Evolutionary conservation across 2,888 invertebrate species (phyloP).

Genomic region (Xestia sexstrigata): DNA sequence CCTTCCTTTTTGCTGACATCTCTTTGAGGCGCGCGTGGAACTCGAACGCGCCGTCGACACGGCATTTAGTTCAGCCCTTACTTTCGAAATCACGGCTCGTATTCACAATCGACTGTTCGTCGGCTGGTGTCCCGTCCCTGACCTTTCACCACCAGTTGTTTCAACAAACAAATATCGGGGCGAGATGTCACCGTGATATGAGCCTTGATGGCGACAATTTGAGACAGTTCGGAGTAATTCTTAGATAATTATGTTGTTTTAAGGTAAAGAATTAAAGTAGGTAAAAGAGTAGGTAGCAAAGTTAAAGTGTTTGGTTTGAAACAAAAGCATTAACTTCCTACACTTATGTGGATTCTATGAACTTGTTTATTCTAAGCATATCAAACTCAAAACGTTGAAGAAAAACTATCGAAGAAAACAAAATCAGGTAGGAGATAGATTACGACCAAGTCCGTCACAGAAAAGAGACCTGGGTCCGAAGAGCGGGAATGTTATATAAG

Average conservation of each 20-base stretch:
- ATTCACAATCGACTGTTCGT: constrained; percentile 22
- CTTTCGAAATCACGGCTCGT: not conserved
- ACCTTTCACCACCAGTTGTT: constrained; percentile 47
- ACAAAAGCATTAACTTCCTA: not conserved
- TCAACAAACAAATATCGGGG: constrained; percentile 36
- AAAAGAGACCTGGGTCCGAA: not conserved
- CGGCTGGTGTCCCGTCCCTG: constrained; percentile 35
- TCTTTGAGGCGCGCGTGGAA: too few relatives aligned
- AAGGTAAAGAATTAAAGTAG: not conserved
- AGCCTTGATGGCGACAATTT: constrained; percentile 21
- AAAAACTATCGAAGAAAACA: not conserved
- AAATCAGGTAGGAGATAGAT: not conserved
- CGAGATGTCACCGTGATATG: constrained; percentile 38
- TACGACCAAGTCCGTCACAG: not conserved
- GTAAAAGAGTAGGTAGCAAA: not conserved
- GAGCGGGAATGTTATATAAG: not conserved
- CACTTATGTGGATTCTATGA: not conserved
- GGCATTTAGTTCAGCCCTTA: not conserved
- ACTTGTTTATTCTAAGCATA: not conserved
- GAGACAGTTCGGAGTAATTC: constrained; percentile 13
- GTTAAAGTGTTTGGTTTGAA: not conserved
- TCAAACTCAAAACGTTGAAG: not conserved
- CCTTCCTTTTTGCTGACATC: too few relatives aligned
- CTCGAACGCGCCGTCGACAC: too few relatives aligned
- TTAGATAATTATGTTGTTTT: not conserved